These are phyloP conservation scores for Mastigias papua DNA, from an alignment of 30 jellyfish, hydroid and myxozoan species.

Conservation along the genomic window DNA sequence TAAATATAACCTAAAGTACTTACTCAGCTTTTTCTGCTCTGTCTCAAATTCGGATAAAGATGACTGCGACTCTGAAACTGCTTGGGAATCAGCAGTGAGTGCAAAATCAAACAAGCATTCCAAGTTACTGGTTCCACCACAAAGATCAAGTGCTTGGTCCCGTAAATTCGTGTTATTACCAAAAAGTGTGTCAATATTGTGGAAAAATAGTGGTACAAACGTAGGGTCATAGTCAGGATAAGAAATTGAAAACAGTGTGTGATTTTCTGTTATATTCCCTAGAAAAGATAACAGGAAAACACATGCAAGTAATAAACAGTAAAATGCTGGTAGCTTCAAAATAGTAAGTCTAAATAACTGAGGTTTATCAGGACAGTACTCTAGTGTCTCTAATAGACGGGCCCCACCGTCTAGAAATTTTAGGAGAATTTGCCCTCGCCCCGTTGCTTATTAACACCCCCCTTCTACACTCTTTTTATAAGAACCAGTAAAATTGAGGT, in stretches of 20 bases:
- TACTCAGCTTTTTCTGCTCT: slow-evolving; percentile 58
- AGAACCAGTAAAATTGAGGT: too few species aligned
- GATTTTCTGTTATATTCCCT: slow-evolving; percentile 75
- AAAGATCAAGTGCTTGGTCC: slow-evolving; percentile 24
- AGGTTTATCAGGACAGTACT: too few species aligned
- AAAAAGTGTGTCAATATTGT: slow-evolving; percentile 36
- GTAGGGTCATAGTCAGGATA: slow-evolving; percentile 34
- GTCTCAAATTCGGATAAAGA: slow-evolving; percentile 5
- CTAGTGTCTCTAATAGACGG: too few species aligned
- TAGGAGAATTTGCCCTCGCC: too few species aligned
- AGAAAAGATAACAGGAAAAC: too few species aligned
- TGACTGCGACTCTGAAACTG: slow-evolving; percentile 27
- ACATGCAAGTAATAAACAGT: too few species aligned
- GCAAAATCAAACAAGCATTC: slow-evolving; percentile 73
- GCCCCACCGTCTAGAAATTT: too few species aligned
- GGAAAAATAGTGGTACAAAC: slow-evolving; percentile 72
- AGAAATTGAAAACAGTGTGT: slow-evolving; percentile 52
- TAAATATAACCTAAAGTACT: too few species aligned
- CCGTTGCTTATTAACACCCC: too few species aligned
- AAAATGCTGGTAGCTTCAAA: too few species aligned
- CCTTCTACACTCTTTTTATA: too few species aligned
- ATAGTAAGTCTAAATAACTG: too few species aligned
- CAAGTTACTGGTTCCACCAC: slow-evolving; percentile 60
- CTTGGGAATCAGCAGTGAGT: slow-evolving; percentile 42
- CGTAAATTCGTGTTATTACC: slow-evolving; percentile 47